Evolutionary conservation across 2,888 invertebrate genomes (phyloP), one percentile per base, ranked within the genome.

Genomic region (Danaus chrysippus): DNA sequence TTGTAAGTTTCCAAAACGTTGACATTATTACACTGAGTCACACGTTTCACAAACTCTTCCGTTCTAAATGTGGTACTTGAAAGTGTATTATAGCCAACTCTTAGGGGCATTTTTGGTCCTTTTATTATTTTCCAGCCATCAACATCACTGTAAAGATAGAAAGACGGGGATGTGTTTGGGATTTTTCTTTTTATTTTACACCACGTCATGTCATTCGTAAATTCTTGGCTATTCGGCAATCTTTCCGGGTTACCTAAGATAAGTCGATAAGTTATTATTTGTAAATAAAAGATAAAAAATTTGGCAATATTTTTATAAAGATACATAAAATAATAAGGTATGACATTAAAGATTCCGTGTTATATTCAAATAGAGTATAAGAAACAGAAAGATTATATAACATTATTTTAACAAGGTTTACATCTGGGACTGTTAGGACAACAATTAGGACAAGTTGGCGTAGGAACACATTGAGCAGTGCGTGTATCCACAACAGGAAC

Each of bases 201-300:
- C n/a, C 42, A 60, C 19, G 59, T 49, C 67, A 68, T 70, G 46
- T 79, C 77, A 75, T 80, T 77, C 56, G 69, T 72, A 62, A 82
- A 64, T 59, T 83, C 83, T 82, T 83, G 79, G 68, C 65, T 74
- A 70, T 71, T 71, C 80, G 80, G 82, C 79, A 78, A 74, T 63
- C 77, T 76, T 81, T 68, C 77, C 79, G 73, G 76, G 71, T 71
- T 70, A 88, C 89, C 89, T 90, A 86, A 75, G 87, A 81, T 74
- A 84, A 83, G 79, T 75, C 67, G 41, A 72, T 69, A 68, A 76
- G 67, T 76, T 73, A 76, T 78, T 76, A 81, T 74, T 76, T 71
- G 68, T 72, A 54, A 59, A 62, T 49, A 67, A 67, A 42, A 60
- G 54, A 58, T 58, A 67, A 56, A 56, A 52, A 49, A 55, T 58